These are phyloP conservation scores for Lasioglossum malachurum DNA, from an alignment of 2,888 invertebrate genomes.

Conservation along the genomic window DNA sequence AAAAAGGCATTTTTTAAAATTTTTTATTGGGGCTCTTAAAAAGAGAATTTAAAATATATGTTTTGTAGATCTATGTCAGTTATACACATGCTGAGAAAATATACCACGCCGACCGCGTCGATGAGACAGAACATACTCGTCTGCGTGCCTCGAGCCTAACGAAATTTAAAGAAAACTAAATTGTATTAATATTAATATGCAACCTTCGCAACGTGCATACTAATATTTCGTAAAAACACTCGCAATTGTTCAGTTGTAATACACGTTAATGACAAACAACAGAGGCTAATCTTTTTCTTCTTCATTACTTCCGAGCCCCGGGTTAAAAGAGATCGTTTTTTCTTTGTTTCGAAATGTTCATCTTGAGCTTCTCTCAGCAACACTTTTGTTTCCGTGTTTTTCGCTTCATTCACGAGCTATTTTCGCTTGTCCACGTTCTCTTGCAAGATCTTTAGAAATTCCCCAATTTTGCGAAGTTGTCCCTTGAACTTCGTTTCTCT, in stretches of 20 bases:
- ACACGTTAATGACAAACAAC: not conserved
- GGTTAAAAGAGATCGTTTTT: not conserved
- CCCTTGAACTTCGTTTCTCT: constrained; percentile 2
- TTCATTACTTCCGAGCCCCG: not conserved
- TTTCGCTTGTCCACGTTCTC: not conserved
- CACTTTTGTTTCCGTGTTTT: constrained; percentile 2
- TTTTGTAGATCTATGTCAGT: too few relatives aligned
- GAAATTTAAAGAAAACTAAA: not conserved
- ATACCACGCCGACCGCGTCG: too few relatives aligned
- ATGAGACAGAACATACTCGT: too few relatives aligned
- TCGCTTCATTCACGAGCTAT: not conserved
- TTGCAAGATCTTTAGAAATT: not conserved
- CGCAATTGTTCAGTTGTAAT: not conserved
- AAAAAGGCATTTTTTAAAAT: too few relatives aligned
- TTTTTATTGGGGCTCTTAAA: too few relatives aligned
- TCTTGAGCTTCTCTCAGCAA: not conserved
- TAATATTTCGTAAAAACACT: not conserved
- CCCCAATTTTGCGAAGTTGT: not conserved
- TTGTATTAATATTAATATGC: not conserved
- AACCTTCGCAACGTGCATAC: not conserved
- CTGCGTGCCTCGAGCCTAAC: too few relatives aligned
- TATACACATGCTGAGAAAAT: too few relatives aligned
- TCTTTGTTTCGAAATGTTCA: not conserved
- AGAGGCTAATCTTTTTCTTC: not conserved
- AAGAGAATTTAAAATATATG: too few relatives aligned